These are phyloP conservation scores for Zaprionus lineosus DNA, from an alignment of 2,888 invertebrate species.

Conservation along the genomic window DNA sequence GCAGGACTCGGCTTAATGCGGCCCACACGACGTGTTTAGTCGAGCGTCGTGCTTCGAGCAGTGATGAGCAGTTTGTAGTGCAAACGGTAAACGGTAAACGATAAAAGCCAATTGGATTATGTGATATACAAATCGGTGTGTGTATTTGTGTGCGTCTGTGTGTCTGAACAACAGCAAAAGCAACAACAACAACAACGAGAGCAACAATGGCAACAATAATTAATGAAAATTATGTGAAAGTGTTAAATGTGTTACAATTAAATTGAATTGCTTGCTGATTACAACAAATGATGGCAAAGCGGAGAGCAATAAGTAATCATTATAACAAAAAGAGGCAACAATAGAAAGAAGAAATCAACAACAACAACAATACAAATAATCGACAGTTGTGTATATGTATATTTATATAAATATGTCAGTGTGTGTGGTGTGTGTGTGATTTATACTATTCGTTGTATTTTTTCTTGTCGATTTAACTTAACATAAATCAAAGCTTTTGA, in stretches of 20 bases:
- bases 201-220: conserved; percentile 33
- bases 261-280: conserved; percentile 71
- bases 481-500: conserved; percentile 52
- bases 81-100: conserved; percentile 32
- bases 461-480: conserved; percentile 46
- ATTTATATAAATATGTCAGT: conserved; percentile 4
- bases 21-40: conserved; percentile 56
- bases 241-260: conserved; percentile 72
- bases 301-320: conserved; percentile 43
- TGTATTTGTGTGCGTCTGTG: conserved; percentile 8
- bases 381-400: conserved; percentile 18
- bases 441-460: conserved; percentile 32
- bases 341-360: conserved; percentile 26
- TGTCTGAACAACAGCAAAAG: conserved; percentile 12
- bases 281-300: conserved; percentile 66
- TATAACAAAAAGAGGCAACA: conserved; percentile 52
- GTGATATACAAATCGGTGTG: conserved; percentile 20
- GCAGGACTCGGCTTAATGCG: conserved; percentile 68
- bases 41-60: conserved; percentile 76
- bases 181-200: conserved; percentile 26
- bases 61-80: conserved; percentile 54
- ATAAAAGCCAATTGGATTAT: conserved; percentile 51
- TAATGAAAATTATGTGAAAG: conserved; percentile 64
- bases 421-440: conserved; percentile 21
- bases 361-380: conserved; percentile 25